Evolutionary conservation across 2,888 invertebrate species (phyloP), one percentile per base, ranked within the genome.

Genomic region (Drosophila acutilabella): DNA sequence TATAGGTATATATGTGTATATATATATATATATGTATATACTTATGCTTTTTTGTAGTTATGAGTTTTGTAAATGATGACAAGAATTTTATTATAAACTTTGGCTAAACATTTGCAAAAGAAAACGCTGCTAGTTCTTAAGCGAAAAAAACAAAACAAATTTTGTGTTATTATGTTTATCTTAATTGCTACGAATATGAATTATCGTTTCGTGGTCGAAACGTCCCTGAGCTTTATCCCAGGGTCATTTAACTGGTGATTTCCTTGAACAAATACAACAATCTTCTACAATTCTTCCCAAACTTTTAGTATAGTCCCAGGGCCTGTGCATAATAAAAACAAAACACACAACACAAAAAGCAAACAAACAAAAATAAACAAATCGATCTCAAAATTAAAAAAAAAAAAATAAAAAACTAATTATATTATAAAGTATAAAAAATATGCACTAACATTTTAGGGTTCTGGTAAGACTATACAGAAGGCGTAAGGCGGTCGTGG

Each of bases 91-190:
- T 53, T 14, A 58, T 4, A 54, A 59, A 67, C 40, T 66, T 74
- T 74, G 60, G 58, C 64, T 67, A 67, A 71, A 71, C 59, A 74
- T 66, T 78, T 69, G 78, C 57, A 40, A 59, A 59, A 52, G 11
- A 53, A 44, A 60, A 62, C 26, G 47, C 42, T 68, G 62, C 58
- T 72, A 72, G 65, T 47, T 60, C 36, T 69, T 72, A 71, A 59
- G 69, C 20, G 40, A 62, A 16, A 33, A 7, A 38, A 38, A 33
- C n/a, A 38, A 38, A 36, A 40, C 40, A 23, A 30, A 18, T 66
- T 64, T 61, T 58, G 57, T 68, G 67, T 67, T 77, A 58, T 61
- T 75, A 77, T 72, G 48, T 72, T 72, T 57, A 65, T 64, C 36
- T 40, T 18, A 14, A 60, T 58, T 66, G 59, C 71, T 74, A 65